Conservation (phyloP, 2,888 invertebrate species). For the Drosophila helvetica region DNA sequence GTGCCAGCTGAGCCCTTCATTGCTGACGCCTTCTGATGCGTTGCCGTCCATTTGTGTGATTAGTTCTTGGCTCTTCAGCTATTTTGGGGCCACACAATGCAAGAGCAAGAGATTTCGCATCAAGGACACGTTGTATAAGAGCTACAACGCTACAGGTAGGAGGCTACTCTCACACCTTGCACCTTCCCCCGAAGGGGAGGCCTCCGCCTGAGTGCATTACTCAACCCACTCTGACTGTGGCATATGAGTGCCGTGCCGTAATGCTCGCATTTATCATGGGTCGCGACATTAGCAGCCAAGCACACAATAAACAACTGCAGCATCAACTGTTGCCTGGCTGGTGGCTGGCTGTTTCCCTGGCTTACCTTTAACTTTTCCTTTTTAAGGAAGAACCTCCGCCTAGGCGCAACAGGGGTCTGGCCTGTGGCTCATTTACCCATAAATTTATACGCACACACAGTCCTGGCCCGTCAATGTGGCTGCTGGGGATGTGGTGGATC, state of each 20-base stretch:
- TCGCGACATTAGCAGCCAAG: constrained; percentile 34
- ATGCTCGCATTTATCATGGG: constrained; percentile 67
- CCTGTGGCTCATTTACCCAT: constrained; percentile 19
- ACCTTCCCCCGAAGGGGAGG: constrained; percentile 14
- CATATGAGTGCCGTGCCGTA: constrained; percentile 47
- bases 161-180: constrained; percentile 7
- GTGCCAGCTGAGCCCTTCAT: constrained; percentile 49
- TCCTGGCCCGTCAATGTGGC: constrained; percentile 40
- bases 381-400: constrained; percentile 4
- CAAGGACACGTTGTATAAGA: constrained; percentile 60
- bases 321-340: neutral
- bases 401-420: constrained; percentile 7
- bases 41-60: constrained; percentile 68
- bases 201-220: constrained; percentile 60
- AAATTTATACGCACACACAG: constrained; percentile 41
- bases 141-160: constrained; percentile 18
- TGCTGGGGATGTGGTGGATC: neutral
- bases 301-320: constrained; percentile 37
- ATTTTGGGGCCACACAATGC: constrained; percentile 55
- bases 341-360: neutral
- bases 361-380: constrained; percentile 1
- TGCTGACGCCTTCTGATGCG: constrained; percentile 34
- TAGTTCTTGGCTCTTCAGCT: constrained; percentile 47
- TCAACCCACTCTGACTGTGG: constrained; percentile 54
- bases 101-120: constrained; percentile 27